Evolutionary conservation across 2,888 invertebrate genomes (phyloP), one percentile per base, ranked within the genome.

Genomic region (Cephonodes hylas): DNA sequence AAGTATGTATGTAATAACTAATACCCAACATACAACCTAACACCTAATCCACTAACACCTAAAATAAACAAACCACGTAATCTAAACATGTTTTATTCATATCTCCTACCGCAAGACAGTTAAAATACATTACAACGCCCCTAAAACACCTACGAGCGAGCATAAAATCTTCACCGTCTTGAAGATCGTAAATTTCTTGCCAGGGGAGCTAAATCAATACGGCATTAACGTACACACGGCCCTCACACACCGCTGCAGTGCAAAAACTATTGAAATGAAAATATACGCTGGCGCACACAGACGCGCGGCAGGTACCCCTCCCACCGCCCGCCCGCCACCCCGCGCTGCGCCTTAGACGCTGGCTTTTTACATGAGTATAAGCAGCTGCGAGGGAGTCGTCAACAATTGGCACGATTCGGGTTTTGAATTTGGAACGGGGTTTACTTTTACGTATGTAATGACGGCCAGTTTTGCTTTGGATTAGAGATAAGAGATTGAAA

Each of bases 241-340:
- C 69, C 69, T 86, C 86, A 68, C 86, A 71, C 82, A 89, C 90
- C 69, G 76, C 73, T 84, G 88, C 87, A 85, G 67, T 68, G 79
- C 88, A 91, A 91, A 91, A 91, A 91, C 91, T 91, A 91, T 89
- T 84, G 84, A 86, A 91, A 90, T 89, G 89, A 91, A 91, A 91
- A 88, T 91, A 91, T 91, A 89, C 84, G 79, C n/a, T n/a, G n/a
- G n/a, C 81, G 72, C 85, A 64, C 83, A 86, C 89, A 84, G 80
- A 75, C 64, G 46, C 48, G 65, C 58, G 60, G 73, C 85, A 86
- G 83, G 86, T 86, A 81, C 85, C 77, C 78, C 84, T 82, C 78
- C 76, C 65, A 66, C 64, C 67, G 74, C 63, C 70, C 73, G 68
- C 66, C 70, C 73, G 67, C 67, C 69, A n/a, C 67, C 69, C 67